phyloP scores from a whole-genome alignment of 1,140 invertebrate species.

The Hycleus phaleratus region DNA sequence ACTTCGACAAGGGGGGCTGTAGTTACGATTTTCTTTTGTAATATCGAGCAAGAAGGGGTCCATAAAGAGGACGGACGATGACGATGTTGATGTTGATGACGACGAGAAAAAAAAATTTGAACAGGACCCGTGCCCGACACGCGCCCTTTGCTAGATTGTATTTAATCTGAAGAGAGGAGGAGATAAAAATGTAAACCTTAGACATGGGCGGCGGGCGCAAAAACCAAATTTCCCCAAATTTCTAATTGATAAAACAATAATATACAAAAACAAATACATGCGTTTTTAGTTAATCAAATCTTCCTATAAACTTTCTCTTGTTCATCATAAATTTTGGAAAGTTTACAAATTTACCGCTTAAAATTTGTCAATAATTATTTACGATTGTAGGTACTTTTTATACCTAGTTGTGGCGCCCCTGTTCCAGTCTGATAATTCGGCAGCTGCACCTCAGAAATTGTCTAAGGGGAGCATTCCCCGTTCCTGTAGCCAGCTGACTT shows the following conservation, averaged over 20 bases:
- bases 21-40: constrained; percentile 33
- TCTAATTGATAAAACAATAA: too few species aligned
- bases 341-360: too few species aligned
- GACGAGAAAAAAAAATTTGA: constrained; percentile 34
- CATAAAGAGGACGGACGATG: too few species aligned
- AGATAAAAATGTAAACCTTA: constrained; percentile 20
- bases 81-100: not conserved
- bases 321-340: too few species aligned
- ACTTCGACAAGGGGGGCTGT: constrained; percentile 20
- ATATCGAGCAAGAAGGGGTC: not conserved
- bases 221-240: too few species aligned
- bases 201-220: constrained; percentile 9
- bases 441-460: constrained; percentile 17
- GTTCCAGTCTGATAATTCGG: not conserved
- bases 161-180: constrained; percentile 24
- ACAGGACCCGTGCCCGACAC: constrained; percentile 36
- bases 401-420: too few species aligned
- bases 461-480: constrained; percentile 15
- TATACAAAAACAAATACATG: too few species aligned
- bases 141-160: constrained; percentile 31
- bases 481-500: constrained; percentile 29
- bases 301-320: too few species aligned
- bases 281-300: too few species aligned
- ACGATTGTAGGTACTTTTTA: too few species aligned
- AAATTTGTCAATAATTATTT: too few species aligned